Evolutionary conservation across 2,113 vertebrate genomes (phyloP), one percentile per base, ranked within the genome.

Genomic region (Brachyhypopomus occidentalis): DNA sequence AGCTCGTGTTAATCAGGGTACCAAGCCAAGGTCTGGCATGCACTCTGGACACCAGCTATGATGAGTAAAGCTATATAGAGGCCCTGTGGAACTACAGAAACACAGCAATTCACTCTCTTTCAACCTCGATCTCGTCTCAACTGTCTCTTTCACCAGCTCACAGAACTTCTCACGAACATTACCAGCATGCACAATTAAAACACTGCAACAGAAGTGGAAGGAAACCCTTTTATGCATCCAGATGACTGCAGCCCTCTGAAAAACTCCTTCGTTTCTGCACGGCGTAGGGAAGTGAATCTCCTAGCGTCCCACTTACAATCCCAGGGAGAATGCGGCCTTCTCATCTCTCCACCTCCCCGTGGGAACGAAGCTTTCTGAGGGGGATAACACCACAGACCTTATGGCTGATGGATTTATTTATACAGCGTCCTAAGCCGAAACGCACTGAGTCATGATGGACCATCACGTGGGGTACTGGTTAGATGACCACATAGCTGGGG

Each of bases 221-320:
- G 88, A 76, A 83, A 75, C 77, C 84, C 55, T 84, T 80, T 72
- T 82, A 83, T 66, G 80, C 27, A 58, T 14, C 78, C 36, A 66
- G 88, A 88, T 86, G 83, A 45, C 22, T 83, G 79, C 30, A 30
- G 89, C 79, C 81, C 20, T 81, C 11, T 62, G 16, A 41, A 80
- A 77, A 70, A 16, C 56, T 36, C 0, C 20, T 30, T 52, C 52
- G 70, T 27, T 70, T 83, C 78, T 82, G 78, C 85, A 17, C 77
- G 59, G 66, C 58, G 60, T 80, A 16, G 14, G 25, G 38, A 41
- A 59, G 56, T 6, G 17, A 5, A 55, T 55, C 22, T 34, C 17
- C 30, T 45, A 79, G 75, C 56, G 58, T 58, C 36, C 75, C 77
- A 86, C 62, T 41, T 73, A 85, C 80, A 86, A 81, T 67, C 82